These are phyloP conservation scores for Oreochromis spilurus DNA, from an alignment of 2,113 vertebrate genomes.

Conservation along the genomic window DNA sequence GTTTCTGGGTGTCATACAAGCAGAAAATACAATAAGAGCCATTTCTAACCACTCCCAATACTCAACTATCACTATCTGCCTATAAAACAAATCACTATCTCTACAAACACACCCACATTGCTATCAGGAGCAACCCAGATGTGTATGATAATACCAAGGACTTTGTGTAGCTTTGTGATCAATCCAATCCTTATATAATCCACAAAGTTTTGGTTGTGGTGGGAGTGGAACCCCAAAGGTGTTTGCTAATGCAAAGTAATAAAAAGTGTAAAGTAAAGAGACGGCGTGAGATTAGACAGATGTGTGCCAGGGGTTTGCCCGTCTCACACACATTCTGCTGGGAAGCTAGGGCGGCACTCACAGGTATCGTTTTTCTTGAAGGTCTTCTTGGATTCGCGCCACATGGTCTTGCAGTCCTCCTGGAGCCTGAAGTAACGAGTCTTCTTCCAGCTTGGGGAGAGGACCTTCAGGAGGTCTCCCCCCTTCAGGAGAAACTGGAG, in stretches of 20 bases:
- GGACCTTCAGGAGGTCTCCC: slow-evolving; percentile 87
- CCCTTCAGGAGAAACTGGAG: slow-evolving; percentile 88
- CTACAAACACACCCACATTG: slow-evolving; percentile 1
- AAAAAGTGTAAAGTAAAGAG: neutral
- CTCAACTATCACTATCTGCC: neutral
- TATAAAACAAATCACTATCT: neutral
- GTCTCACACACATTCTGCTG: slow-evolving; percentile 9
- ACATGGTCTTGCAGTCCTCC: slow-evolving; percentile 97
- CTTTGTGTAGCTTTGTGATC: neutral
- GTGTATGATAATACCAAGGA: neutral
- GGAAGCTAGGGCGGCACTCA: slow-evolving; percentile 52
- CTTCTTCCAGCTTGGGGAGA: slow-evolving; percentile 86
- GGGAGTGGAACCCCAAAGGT: neutral
- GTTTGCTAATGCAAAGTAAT: neutral
- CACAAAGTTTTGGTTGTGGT: neutral
- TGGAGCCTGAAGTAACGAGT: slow-evolving; percentile 85
- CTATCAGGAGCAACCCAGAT: neutral
- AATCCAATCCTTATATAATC: neutral
- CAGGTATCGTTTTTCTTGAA: slow-evolving; percentile 74
- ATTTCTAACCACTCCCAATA: neutral
- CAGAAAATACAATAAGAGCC: neutral
- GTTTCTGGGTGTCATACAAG: neutral
- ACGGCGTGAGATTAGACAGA: neutral
- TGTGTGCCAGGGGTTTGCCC: neutral
- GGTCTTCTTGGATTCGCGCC: slow-evolving; percentile 87